Conservation (phyloP, 2,797 vertebrate species). For the Acanthornis magna region DNA sequence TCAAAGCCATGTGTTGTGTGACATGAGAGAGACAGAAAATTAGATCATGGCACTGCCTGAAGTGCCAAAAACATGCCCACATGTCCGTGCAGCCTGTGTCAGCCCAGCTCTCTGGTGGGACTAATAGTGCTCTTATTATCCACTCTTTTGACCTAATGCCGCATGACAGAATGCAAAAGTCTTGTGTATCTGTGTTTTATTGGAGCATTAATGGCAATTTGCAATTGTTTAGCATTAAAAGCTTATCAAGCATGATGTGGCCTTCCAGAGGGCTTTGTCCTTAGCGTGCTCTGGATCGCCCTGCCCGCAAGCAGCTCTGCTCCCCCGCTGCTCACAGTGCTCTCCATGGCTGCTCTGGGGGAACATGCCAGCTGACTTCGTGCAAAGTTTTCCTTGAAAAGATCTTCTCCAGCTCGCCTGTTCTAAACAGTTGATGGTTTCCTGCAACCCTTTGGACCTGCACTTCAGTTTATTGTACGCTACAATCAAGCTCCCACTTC, state of each 20-base stretch:
- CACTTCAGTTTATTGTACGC: neutral
- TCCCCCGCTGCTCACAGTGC: neutral
- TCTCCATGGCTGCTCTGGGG: neutral
- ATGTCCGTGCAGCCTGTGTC: neutral
- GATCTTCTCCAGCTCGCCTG: neutral
- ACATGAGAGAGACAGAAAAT: neutral
- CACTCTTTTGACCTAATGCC: neutral
- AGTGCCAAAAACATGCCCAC: neutral
- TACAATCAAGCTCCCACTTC: neutral
- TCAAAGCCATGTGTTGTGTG: rapidly evolving
- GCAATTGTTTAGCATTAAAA: neutral
- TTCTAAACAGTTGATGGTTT: slow-evolving; percentile 19
- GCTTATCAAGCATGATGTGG: neutral
- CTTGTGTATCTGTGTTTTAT: neutral
- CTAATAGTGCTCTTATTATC: neutral
- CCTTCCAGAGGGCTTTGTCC: neutral
- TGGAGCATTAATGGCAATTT: slow-evolving; percentile 12
- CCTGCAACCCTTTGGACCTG: slow-evolving; percentile 15
- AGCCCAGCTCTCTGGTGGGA: neutral
- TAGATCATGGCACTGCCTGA: neutral
- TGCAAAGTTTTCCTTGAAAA: neutral
- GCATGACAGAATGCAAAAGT: neutral
- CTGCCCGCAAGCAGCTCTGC: neutral
- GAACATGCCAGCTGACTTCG: neutral
- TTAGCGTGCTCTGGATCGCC: neutral